Base-by-base conservation (phyloP, 2,888 invertebrate genomes). In the Ormyrus pomaceus region DNA sequence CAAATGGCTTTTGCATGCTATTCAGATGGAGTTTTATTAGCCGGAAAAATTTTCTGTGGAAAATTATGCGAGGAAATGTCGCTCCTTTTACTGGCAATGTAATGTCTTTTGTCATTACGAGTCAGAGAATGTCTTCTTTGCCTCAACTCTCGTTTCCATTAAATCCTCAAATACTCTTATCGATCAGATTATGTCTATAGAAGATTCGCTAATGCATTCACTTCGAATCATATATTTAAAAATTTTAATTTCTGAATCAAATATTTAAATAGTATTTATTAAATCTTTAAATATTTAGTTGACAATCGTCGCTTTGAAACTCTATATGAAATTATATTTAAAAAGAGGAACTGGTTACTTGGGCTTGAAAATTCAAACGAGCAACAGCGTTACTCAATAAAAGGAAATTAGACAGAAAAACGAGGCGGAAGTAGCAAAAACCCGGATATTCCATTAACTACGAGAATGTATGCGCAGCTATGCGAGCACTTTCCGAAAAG, bases 371-470 rank as follows among this genome's bases (percentile, higher is more conserved):
- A 55, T 5, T 55, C 34, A 34, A 34, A 34, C 34, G 34, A 34
- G 34, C 34, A 34, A 34, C 19, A 45, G 45, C 13, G 51, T 56
- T 58, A 19, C 5, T 55, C 68, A 68, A 75, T 51, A 68, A 61
- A 51, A 56, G 55, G 9, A 64, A 74, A 74, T 74, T 46, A 74
- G 13, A 56, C 65, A 6, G 56, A 73, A 65, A 74, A 66, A 64
- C 48, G 19, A 58, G 45, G 19, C 53, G 66, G 59, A 78, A 65
- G 53, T 66, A 71, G 46, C 53, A 11, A 11, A 66, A 59, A 55
- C 48, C 72, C 77, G 66, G 77, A 78, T 66, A 78, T 78, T 72
- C 66, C 72, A 72, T 78, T 78, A 78, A 78, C 71, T 58, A 66
- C n/a, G 53, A 46, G 66, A 65, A 66, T 72, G 48, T 78, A 61